phyloP scores from a whole-genome alignment of 2,113 vertebrate species.

The Mellivora capensis region DNA sequence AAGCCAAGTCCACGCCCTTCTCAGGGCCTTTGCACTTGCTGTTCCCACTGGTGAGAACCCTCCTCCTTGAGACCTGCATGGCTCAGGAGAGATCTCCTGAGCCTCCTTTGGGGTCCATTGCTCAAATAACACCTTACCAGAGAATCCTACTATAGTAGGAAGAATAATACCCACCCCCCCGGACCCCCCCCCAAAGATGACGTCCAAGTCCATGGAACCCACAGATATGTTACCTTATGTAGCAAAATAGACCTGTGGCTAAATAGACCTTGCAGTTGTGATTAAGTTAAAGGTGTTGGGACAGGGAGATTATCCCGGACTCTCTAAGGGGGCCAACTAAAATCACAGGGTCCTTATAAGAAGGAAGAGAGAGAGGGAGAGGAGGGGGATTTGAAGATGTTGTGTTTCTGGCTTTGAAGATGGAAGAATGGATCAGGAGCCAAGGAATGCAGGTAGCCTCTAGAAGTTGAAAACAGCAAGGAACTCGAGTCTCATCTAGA shows the following conservation, averaged over 20 bases:
- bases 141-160: background rate
- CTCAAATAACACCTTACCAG: background rate
- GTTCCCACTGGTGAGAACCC: background rate
- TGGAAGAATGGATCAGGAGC: background rate
- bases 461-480: background rate
- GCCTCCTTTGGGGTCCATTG: background rate
- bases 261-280: background rate
- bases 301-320: background rate
- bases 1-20: fast-evolving
- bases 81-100: background rate
- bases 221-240: background rate
- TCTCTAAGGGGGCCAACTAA: background rate
- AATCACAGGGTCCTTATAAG: background rate
- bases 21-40: background rate
- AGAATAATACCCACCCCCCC: background rate
- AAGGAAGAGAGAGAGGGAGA: background rate
- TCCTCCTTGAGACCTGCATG: background rate
- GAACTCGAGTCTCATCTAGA: background rate
- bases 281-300: background rate
- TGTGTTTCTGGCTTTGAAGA: background rate
- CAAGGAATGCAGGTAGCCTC: background rate
- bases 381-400: too few species aligned
- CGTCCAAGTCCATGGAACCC: background rate
- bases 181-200: background rate
- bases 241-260: background rate